These are phyloP conservation scores for Choloepus didactylus DNA, from an alignment of 2,797 vertebrate species.

Conservation along the genomic window DNA sequence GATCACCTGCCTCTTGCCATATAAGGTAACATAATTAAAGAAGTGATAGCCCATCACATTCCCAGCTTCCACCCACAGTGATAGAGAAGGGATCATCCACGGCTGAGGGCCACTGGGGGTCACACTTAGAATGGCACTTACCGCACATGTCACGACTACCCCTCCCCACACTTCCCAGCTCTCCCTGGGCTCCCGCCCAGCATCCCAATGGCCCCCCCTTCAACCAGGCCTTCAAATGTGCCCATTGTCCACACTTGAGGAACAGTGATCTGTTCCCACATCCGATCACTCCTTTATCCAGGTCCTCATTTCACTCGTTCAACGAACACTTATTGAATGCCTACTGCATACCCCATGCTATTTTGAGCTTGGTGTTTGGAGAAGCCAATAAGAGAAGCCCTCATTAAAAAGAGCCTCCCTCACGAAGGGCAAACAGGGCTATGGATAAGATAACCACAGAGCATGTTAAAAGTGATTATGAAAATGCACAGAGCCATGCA, in stretches of 20 bases:
- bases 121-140: too few relatives aligned
- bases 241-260: background rate
- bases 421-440: background rate
- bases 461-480: background rate
- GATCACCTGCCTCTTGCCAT: background rate
- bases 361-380: too few relatives aligned
- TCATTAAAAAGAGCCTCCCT: background rate
- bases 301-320: background rate
- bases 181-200: rapidly evolving
- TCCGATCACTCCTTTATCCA: background rate
- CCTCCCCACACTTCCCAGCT: background rate
- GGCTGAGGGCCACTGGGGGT: too few relatives aligned
- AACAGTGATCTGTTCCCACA: background rate
- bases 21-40: background rate
- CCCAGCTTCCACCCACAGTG: background rate
- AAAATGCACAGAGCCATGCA: too few relatives aligned
- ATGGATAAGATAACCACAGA: background rate
- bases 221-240: too few relatives aligned
- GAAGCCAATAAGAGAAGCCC: background rate
- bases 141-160: too few relatives aligned
- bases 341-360: too few relatives aligned
- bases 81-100: background rate
- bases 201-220: background rate
- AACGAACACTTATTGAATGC: too few relatives aligned
- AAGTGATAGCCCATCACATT: too few relatives aligned